Percentiles rank a stretch among this genome's conserved stretches.
These are phyloP conservation scores for Conger conger DNA, from an alignment of 2,113 vertebrate species.

Conservation along the genomic window DNA sequence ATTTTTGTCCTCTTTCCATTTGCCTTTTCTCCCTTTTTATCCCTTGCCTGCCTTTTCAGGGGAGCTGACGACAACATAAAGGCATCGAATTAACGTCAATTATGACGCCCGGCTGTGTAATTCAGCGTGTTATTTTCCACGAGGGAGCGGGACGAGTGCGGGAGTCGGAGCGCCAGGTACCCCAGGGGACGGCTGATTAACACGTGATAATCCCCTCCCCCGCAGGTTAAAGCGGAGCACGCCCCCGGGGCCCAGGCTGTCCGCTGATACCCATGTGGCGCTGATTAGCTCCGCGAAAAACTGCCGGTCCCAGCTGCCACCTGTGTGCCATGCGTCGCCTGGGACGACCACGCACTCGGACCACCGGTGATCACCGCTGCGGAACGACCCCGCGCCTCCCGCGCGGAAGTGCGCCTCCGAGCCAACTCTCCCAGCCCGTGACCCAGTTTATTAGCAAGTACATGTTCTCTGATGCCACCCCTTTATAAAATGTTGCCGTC, in stretches of 20 bases:
- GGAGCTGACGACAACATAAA: constrained; percentile 45
- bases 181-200: constrained; percentile 42
- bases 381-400: neutral
- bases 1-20: constrained; percentile 21
- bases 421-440: too few relatives aligned
- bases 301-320: neutral
- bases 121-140: constrained; percentile 44
- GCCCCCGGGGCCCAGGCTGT: neutral
- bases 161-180: constrained; percentile 19
- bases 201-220: constrained; percentile 46
- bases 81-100: constrained; percentile 61
- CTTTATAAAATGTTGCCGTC: too few relatives aligned
- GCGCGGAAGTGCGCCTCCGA: too few relatives aligned
- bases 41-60: constrained; percentile 12
- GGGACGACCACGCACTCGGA: neutral
- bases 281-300: neutral
- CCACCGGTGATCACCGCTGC: neutral
- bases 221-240: constrained; percentile 26
- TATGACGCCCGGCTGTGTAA: constrained; percentile 50
- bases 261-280: neutral
- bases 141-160: constrained; percentile 28
- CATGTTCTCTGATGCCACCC: too few relatives aligned
- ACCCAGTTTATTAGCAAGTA: too few relatives aligned
- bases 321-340: neutral
- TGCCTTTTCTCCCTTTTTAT: constrained; percentile 5